phyloP scores from a whole-genome alignment of 2,888 invertebrate genomes.

The Corythucha ciliata region DNA sequence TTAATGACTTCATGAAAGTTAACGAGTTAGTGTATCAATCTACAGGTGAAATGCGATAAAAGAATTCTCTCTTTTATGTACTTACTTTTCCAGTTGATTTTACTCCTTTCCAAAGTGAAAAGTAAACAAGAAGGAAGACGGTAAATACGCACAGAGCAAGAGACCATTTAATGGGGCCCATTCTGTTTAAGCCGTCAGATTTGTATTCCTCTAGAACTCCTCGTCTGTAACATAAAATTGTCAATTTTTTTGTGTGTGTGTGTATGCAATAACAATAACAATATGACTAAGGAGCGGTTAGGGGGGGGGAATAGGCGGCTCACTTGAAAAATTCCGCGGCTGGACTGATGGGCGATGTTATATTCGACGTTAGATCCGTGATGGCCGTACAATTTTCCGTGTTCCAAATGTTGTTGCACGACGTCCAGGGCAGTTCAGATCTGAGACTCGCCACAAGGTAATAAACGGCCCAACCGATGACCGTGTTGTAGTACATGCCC shows the following conservation, averaged over 20 bases:
- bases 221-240: no score
- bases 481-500: conserved; percentile 96
- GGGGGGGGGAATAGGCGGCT: no score
- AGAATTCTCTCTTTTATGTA: no score
- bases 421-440: conserved; percentile 75
- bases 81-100: conserved; percentile 83
- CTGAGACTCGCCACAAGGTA: conserved; percentile 77
- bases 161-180: conserved; percentile 83
- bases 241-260: no score
- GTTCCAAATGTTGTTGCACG: conserved; percentile 80
- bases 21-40: no score
- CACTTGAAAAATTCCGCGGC: conserved; percentile 85
- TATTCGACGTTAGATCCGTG: conserved; percentile 46
- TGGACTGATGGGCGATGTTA: conserved; percentile 61
- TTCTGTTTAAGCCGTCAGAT: conserved; percentile 70
- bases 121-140: conserved; percentile 88
- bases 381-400: conserved; percentile 64
- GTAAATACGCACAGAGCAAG: conserved; percentile 81
- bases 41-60: no score
- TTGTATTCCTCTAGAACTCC: conserved; percentile 76
- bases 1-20: no score
- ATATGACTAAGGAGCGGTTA: no score
- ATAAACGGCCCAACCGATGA: conserved; percentile 76
- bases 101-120: conserved; percentile 93
- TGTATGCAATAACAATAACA: no score